Base-by-base conservation (phyloP, 2,797 vertebrate species). In the Spinus pinus region DNA sequence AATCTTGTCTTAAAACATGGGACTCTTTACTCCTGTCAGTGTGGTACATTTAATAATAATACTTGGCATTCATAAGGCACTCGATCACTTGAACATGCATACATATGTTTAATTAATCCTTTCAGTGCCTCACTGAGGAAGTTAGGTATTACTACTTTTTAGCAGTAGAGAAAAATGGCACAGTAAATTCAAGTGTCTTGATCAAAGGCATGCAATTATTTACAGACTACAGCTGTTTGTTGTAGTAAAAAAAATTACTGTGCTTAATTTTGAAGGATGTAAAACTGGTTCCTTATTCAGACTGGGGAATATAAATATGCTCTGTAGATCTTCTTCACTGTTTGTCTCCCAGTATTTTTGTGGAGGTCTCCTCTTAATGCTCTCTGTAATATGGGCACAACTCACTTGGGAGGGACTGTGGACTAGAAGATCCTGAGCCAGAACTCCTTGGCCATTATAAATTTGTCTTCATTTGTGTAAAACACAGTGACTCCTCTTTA, bases 191-290 rank as follows among this genome's bases (percentile, higher is more conserved):
- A 57, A 80, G 42, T 86, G 60, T 69, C 50, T 86, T 90, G 81
- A 92, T 88, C 86, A 92, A 95, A 97, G 49, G 13, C 71, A 19
- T 77, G 53, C 67, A 67, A 57, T 95, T 92, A 92, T 95, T 94
- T 95, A 91, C 88, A 78, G 82, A 33, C 46, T 77, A 4, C 71
- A 82, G 35, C 64, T 88, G 33, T 82, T 93, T 30, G 46, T 93
- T 87, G 37, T 60, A 41, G 71, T 54, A 30, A 54, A 80, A 61
- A 82, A 82, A 94, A 88, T 23, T 35, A 49, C 24, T 9, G 21
- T 85, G 53, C 49, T 81, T 89, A 49, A 83, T 93, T 94, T 61
- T 81, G 69, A 87, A 80, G 71, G 85, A 54, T 65, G 27, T 46
- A 65, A 78, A 82, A 30, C 42, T 35, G 27, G 24, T 74, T 82